Evolutionary conservation across 1,140 invertebrate species (phyloP), one percentile per base, ranked within the genome.

Genomic region (Drosophila bocki): DNA sequence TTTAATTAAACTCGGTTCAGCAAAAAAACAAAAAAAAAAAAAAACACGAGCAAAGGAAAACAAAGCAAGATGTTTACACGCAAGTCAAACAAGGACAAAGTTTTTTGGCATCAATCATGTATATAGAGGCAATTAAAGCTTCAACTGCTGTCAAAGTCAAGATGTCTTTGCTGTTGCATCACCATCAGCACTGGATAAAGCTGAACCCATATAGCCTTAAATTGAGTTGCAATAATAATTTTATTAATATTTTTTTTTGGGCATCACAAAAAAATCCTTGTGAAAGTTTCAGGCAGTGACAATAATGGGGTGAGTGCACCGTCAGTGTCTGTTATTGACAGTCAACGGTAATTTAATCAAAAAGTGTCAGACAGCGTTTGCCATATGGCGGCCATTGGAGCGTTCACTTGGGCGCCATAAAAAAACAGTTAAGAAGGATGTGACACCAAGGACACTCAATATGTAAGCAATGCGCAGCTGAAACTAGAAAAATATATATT

Each of bases 311-410:
- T 74, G 57, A 57, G 54, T 75, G 60, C 69, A 75, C 19, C 37
- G 39, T 75, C 50, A 39, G 29, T 47, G 29, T 45, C 59, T 58
- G 78, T 64, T 56, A 76, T 75, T 71, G 83, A 87, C 74, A 82
- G 76, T 22, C 60, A 44, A 75, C 64, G 78, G 69, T 75, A 69
- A 80, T 80, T 74, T 80, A 72, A 79, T 79, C 76, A 74, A 79
- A 79, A 79, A 79, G 61, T 79, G 77, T 79, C 67, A 68, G 56
- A 60, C 65, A 61, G 41, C 54, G 50, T 50, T 37, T 47, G 75
- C 74, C 80, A 85, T 80, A 83, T 80, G 80, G 76, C 50, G 65
- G 60, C 47, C 51, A 63, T 58, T 48, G 69, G 48, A 68, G 61
- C 70, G 61, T 72, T 60, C 50, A 53, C 54, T 62, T 60, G 54